A percentile compares a stretch with the other conserved stretches of the same genome.
These are phyloP conservation scores for Cochlearius cochlearius DNA, from an alignment of 2,113 vertebrate species.

Conservation along the genomic window DNA sequence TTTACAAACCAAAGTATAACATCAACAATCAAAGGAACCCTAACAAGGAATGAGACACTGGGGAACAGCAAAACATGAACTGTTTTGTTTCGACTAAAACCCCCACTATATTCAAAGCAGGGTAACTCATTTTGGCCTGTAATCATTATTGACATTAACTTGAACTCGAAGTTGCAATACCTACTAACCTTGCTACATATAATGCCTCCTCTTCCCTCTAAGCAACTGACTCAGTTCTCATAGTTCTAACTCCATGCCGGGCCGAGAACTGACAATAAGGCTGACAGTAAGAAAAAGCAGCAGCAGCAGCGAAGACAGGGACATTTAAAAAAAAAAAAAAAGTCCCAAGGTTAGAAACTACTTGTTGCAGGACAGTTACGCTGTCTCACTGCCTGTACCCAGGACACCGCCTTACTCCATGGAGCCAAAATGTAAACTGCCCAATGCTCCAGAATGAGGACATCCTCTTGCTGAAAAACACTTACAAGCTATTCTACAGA, in stretches of 20 bases:
- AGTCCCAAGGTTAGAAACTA: background rate
- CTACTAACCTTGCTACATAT: background rate
- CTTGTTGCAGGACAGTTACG: background rate
- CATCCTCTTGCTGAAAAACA: background rate
- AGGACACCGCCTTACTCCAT: background rate
- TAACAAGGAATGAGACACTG: background rate
- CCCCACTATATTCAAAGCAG: background rate
- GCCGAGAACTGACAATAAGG: background rate
- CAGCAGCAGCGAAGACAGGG: background rate
- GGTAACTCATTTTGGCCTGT: background rate
- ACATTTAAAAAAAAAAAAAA: background rate
- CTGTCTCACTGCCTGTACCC: background rate
- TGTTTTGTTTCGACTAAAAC: background rate
- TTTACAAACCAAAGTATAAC: background rate
- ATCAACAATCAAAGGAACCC: background rate
- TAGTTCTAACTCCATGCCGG: background rate
- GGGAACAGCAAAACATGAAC: background rate
- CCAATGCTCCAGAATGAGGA: background rate
- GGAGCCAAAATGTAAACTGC: background rate
- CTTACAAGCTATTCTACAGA: background rate
- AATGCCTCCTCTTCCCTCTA: background rate
- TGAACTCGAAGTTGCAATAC: background rate
- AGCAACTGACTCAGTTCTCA: background rate
- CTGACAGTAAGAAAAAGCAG: background rate
- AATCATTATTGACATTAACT: background rate